Evolutionary conservation across 1,140 invertebrate species (phyloP).

Genomic region (Heliconius eleuchia): DNA sequence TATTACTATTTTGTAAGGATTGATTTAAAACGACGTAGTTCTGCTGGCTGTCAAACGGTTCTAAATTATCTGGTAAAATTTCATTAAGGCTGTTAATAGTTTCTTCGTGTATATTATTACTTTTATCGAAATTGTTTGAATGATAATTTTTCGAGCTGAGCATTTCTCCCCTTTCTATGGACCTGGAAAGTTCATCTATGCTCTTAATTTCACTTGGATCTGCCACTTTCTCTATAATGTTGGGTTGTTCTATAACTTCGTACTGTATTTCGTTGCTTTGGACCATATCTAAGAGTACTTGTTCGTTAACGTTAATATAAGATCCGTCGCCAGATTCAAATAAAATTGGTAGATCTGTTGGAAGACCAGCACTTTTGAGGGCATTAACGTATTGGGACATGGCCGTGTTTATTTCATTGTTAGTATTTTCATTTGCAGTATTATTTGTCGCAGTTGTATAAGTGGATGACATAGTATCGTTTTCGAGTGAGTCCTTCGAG

Average conservation of each 20-base stretch:
- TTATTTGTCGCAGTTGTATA: slow-evolving; percentile 50
- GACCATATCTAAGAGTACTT: slow-evolving; percentile 81
- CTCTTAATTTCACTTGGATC: slow-evolving; percentile 78
- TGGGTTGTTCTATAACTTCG: slow-evolving; percentile 80
- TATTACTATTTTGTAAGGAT: slow-evolving; percentile 53
- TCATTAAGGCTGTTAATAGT: slow-evolving; percentile 67
- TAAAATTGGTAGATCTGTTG: slow-evolving; percentile 81
- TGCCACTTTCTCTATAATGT: slow-evolving; percentile 75
- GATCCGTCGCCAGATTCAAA: slow-evolving; percentile 82
- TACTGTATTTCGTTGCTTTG: slow-evolving; percentile 81
- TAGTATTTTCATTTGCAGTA: slow-evolving; percentile 42
- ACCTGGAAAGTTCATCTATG: slow-evolving; percentile 77
- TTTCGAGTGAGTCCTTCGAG: slow-evolving; percentile 54
- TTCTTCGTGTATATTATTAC: slow-evolving; percentile 53
- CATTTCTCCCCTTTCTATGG: slow-evolving; percentile 74
- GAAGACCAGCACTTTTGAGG: slow-evolving; percentile 80
- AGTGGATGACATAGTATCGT: slow-evolving; percentile 61
- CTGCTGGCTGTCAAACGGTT: slow-evolving; percentile 67
- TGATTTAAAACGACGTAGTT: slow-evolving; percentile 66
- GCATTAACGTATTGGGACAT: slow-evolving; percentile 81
- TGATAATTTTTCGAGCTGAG: slow-evolving; percentile 53
- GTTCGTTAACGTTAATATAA: slow-evolving; percentile 82
- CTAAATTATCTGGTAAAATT: slow-evolving; percentile 70
- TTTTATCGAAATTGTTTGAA: slow-evolving; percentile 54
- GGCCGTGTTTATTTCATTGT: slow-evolving; percentile 57